Percentiles rank a stretch among this genome's conserved stretches.
Conservation (phyloP, 2,888 invertebrate species). For the Drosophila kambysellisi region DNA sequence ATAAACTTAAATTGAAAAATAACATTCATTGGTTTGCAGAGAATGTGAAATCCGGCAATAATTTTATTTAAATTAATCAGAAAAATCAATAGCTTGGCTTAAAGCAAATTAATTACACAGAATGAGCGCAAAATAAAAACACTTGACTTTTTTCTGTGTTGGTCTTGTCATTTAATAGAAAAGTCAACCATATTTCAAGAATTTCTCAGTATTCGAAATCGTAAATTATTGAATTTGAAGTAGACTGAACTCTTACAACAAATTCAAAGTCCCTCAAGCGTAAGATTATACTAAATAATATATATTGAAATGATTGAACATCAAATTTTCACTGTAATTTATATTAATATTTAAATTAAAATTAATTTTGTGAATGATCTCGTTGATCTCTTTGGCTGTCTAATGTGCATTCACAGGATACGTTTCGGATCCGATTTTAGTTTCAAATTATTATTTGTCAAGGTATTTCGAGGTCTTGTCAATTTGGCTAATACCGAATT, state of each 20-base stretch:
- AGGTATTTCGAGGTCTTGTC: slow-evolving; percentile 9
- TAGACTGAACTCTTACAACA: no score
- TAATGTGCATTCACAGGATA: neutral
- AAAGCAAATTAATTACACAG: neutral
- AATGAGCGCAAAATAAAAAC: neutral
- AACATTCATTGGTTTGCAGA: neutral
- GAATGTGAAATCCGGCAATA: neutral
- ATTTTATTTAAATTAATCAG: neutral
- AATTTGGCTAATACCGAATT: neutral
- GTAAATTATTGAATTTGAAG: neutral
- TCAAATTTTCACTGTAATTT: fast-evolving
- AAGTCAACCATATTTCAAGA: neutral
- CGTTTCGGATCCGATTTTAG: neutral
- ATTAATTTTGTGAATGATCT: neutral
- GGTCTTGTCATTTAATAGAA: neutral
- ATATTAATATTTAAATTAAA: neutral
- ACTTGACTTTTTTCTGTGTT: neutral
- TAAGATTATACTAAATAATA: neutral
- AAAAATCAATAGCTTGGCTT: neutral
- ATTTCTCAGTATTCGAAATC: neutral
- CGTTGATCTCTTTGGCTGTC: neutral
- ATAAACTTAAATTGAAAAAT: neutral
- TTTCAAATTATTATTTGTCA: slow-evolving; percentile 9
- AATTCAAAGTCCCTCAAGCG: no score
- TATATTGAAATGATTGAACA: neutral